These are phyloP conservation scores for Loripinus fragilis DNA, from an alignment of 2,888 invertebrate genomes.

Conservation along the genomic window DNA sequence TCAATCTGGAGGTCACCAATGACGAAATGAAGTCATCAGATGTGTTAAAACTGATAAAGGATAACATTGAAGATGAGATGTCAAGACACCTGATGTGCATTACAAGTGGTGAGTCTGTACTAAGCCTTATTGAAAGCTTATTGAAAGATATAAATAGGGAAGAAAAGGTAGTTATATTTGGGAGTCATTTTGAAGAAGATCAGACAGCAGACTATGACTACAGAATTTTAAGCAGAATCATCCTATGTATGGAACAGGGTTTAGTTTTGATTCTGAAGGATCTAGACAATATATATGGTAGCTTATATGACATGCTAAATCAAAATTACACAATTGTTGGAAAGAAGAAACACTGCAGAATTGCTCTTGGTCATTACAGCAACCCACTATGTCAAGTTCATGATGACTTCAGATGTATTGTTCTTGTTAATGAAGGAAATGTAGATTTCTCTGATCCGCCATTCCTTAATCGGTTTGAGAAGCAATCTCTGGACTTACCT, in stretches of 20 bases:
- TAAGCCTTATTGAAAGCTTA: slow-evolving; percentile 57
- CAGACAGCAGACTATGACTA: slow-evolving; percentile 71
- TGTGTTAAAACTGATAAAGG: slow-evolving; percentile 55
- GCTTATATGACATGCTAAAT: slow-evolving; percentile 73
- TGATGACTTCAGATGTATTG: slow-evolving; percentile 69
- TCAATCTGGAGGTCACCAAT: slow-evolving; percentile 23
- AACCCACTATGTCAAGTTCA: slow-evolving; percentile 71
- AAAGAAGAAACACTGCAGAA: slow-evolving; percentile 64
- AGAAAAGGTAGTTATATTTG: slow-evolving; percentile 63
- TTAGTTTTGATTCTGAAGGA: slow-evolving; percentile 67
- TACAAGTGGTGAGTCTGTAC: slow-evolving; percentile 63
- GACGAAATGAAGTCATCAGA: neutral
- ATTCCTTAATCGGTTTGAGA: slow-evolving; percentile 76
- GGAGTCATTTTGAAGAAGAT: slow-evolving; percentile 74
- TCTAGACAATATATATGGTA: slow-evolving; percentile 69
- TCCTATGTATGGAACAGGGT: slow-evolving; percentile 73
- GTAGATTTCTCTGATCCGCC: slow-evolving; percentile 67
- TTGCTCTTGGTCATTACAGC: slow-evolving; percentile 70
- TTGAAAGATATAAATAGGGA: slow-evolving; percentile 47
- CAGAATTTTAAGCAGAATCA: slow-evolving; percentile 67
- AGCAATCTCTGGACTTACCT: slow-evolving; percentile 69
- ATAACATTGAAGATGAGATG: slow-evolving; percentile 57
- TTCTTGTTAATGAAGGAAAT: slow-evolving; percentile 64
- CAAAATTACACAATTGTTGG: slow-evolving; percentile 70
- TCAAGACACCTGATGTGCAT: slow-evolving; percentile 67